Evolutionary conservation across 2,888 invertebrate genomes (phyloP), one percentile per base, ranked within the genome.

Genomic region (Drosophila fulvimacula): DNA sequence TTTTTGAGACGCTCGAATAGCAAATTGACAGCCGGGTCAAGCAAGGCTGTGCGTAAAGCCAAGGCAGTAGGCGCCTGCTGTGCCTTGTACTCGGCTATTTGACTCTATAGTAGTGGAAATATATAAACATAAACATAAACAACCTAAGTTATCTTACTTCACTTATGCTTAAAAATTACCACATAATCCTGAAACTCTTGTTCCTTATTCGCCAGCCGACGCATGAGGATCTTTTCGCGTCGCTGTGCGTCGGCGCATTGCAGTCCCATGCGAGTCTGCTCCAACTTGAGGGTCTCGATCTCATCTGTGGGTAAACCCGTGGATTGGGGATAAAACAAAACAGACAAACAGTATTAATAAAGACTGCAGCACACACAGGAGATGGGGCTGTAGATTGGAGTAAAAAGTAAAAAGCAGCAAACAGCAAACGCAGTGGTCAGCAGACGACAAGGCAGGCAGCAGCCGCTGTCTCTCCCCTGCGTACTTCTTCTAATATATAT

Each of bases 131-230:
- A 10, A 13, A 19, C 1, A 32, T 46, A 11, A 42, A 42, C 13
- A 42, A 21, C 7, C 17, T 9, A 3, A 21, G n/a, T 11, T 11
- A 2, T 9, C 10, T 30, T 30, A 6, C n/a, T 30, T 5, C 6
- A 7, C 27, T 7, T 30, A 13, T 42, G 1, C 3, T 6, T 21
- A 5, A 5, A 42, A 38, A 5, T 94, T 94, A 98, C 98, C 94
- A 97, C 96, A 94, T 96, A 97, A 93, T 98, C 98, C 93, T 98
- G 98, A 92, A 98, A 95, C 93, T 99, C 98, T 93, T 98, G 98
- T 92, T 99, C 99, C 93, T 99, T 99, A 78, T 97, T 96, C 71
- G 98, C 97, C 81, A 99, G 94, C 90, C 98, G 94, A 90, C 98
- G 96, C 83, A 98, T 96, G 83, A 99, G 95, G 76, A 98, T 96